Conservation (phyloP, 1,140 invertebrate species). For the Zaprionus lachaisei region DNA sequence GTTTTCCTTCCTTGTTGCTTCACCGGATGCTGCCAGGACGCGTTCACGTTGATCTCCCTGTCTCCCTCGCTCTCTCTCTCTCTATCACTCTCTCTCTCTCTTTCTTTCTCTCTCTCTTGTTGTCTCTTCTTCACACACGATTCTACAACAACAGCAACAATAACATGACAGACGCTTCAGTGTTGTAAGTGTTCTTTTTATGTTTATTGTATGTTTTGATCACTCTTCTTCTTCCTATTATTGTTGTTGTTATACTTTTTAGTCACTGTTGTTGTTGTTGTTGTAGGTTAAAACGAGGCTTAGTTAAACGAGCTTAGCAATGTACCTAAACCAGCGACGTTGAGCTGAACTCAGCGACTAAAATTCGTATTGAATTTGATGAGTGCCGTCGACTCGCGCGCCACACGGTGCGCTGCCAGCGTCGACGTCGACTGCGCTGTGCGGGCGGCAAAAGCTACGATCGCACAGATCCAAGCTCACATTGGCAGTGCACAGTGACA, state of each 20-base stretch:
- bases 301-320: constrained; percentile 33
- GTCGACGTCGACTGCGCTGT: constrained; percentile 7
- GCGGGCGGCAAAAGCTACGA: constrained; percentile 32
- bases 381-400: constrained; percentile 53
- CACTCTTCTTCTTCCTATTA: background rate
- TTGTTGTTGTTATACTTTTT: background rate
- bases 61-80: background rate
- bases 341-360: constrained; percentile 79
- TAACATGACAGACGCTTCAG: constrained; percentile 23
- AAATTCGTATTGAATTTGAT: constrained; percentile 66
- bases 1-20: background rate
- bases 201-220: constrained; percentile 13
- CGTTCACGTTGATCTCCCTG: background rate
- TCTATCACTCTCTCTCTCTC: background rate
- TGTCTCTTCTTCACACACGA: background rate
- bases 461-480: constrained; percentile 31
- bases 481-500: background rate
- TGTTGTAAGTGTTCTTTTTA: constrained; percentile 7
- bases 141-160: constrained; percentile 23
- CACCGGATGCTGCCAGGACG: constrained; percentile 14
- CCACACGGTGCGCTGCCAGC: constrained; percentile 29
- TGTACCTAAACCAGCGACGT: constrained; percentile 67
- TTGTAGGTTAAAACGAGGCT: constrained; percentile 18
- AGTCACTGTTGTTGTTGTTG: constrained; percentile 12
- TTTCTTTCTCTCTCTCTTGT: background rate